Evolutionary conservation across 2,797 vertebrate species (phyloP).

Genomic region (Poecilia wingei): DNA sequence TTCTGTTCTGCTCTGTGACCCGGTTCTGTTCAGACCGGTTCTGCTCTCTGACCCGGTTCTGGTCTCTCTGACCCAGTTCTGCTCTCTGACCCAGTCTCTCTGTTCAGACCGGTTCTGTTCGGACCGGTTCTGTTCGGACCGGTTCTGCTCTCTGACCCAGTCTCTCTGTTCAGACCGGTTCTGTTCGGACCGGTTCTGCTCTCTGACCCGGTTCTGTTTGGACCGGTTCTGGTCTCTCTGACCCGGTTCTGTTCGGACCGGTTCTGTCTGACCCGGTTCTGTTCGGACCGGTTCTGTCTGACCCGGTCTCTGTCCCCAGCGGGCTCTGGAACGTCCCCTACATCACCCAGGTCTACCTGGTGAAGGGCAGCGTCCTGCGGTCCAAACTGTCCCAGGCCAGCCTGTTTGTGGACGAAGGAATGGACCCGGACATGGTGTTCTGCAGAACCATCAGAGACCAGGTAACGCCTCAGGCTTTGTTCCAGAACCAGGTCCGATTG

Average conservation of each 20-base stretch:
- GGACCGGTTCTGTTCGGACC: no score
- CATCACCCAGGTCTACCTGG: constrained; percentile 86
- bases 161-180: no score
- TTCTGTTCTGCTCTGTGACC: neutral
- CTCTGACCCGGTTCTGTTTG: no score
- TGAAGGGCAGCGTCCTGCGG: constrained; percentile 82
- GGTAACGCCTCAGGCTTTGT: constrained; percentile 56
- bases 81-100: neutral
- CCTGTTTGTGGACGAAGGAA: constrained; percentile 77
- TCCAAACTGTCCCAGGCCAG: constrained; percentile 73
- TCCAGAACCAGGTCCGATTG: neutral
- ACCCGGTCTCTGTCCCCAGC: constrained; percentile 57
- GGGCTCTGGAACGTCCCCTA: constrained; percentile 92
- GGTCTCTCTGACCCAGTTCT: no score
- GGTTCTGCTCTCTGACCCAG: neutral
- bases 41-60: no score
- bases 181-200: no score
- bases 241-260: neutral
- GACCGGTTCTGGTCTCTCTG: neutral
- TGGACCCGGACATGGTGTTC: constrained; percentile 89
- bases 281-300: neutral
- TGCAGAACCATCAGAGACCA: constrained; percentile 85
- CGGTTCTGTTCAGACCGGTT: neutral
- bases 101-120: no score
- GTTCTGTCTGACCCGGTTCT: no score